These are phyloP conservation scores for Embidobia sp. DNA, from an alignment of 2,888 invertebrate species.

Conservation along the genomic window DNA sequence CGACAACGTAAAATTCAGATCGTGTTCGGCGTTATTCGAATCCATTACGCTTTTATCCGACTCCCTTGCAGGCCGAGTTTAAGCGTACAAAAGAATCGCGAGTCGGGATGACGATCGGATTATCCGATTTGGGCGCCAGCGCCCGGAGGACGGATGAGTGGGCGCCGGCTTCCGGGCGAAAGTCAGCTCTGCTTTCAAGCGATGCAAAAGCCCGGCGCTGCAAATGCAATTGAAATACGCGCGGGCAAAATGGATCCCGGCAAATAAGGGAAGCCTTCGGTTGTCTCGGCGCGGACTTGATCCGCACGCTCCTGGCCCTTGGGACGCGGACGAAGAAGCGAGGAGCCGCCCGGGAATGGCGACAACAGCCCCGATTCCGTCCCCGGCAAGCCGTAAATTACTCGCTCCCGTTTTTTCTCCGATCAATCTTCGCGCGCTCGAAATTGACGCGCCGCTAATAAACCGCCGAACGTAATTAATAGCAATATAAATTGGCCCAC, in stretches of 20 bases:
- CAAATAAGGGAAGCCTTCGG: conserved; percentile 40
- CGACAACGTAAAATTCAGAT: conserved; percentile 49
- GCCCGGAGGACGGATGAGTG: no score
- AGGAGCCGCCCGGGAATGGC: background rate
- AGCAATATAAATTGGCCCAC: conserved; percentile 74
- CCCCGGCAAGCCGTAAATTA: no score
- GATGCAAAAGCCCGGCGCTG: conserved; percentile 24
- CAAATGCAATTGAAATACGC: conserved; percentile 63
- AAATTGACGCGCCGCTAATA: no score
- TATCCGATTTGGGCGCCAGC: conserved; percentile 10
- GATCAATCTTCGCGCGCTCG: conserved; percentile 2
- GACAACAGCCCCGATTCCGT: background rate
- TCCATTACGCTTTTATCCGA: conserved; percentile 44
- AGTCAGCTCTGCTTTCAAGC: conserved; percentile 46
- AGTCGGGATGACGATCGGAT: conserved; percentile 28
- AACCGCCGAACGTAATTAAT: conserved; percentile 72
- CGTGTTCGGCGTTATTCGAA: conserved; percentile 46
- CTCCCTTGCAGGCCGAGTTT: conserved; percentile 18
- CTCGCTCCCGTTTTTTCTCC: background rate
- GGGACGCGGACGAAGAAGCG: conserved; percentile 66
- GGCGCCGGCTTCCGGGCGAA: no score
- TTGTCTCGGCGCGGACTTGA: conserved; percentile 42
- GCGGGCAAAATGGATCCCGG: conserved; percentile 40
- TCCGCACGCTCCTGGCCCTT: conserved; percentile 50
- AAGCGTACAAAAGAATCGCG: conserved; percentile 29